These are phyloP conservation scores for Euwallacea fornicatus DNA, from an alignment of 1,140 invertebrate species.

Conservation along the genomic window DNA sequence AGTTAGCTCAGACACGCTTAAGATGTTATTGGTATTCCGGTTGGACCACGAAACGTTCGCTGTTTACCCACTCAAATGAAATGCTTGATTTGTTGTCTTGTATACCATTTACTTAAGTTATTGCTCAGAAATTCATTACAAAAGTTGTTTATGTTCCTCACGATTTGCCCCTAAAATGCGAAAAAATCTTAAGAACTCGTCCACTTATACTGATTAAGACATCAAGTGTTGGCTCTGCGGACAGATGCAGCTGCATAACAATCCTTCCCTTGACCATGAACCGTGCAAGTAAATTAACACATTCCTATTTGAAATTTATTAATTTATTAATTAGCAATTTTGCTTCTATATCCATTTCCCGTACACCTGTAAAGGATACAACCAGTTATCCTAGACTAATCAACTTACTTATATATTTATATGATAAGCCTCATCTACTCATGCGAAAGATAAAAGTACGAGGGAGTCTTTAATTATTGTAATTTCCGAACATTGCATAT, in stretches of 20 bases:
- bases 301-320: background rate
- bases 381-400: background rate
- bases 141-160: background rate
- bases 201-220: too few species aligned
- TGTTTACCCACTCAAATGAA: background rate
- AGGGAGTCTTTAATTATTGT: too few species aligned
- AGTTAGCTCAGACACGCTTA: background rate
- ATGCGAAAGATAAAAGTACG: too few species aligned
- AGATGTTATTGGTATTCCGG: constrained; percentile 1
- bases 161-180: too few species aligned
- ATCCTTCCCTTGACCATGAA: too few species aligned
- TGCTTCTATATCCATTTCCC: background rate
- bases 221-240: too few species aligned
- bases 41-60: background rate
- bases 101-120: background rate
- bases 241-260: too few species aligned
- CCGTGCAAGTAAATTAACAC: too few species aligned
- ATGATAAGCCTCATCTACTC: too few species aligned
- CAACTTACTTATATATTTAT: background rate
- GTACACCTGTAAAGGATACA: background rate
- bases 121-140: background rate
- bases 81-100: too few species aligned
- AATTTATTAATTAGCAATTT: background rate
- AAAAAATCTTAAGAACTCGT: too few species aligned
- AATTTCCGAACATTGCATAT: too few species aligned